Conservation (phyloP, 2,797 vertebrate genomes). For the Melanotaenia parkinsoni region DNA sequence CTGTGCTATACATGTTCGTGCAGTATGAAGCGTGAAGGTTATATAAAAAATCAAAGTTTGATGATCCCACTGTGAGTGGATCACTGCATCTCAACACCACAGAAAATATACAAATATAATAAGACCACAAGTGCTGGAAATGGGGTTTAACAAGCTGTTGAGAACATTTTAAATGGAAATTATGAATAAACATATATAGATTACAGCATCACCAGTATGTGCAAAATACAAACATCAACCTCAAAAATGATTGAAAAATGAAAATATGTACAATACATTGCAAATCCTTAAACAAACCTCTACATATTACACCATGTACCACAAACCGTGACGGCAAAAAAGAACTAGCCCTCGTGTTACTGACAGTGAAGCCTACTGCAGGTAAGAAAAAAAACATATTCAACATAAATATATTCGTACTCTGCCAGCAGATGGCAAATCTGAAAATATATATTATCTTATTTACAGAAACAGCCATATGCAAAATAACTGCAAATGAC, state of each 20-base stretch:
- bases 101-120: constrained; percentile 42
- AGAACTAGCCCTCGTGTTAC: constrained; percentile 85
- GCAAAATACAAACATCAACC: constrained; percentile 63
- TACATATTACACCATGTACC: constrained; percentile 59
- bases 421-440: constrained; percentile 93
- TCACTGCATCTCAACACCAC: constrained; percentile 56
- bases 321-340: constrained; percentile 80
- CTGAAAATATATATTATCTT: constrained; percentile 84
- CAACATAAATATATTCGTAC: constrained; percentile 85
- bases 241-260: constrained; percentile 31
- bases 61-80: constrained; percentile 25
- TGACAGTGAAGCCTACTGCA: constrained; percentile 81
- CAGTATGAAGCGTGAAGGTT: constrained; percentile 42
- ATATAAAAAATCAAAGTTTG: constrained; percentile 25
- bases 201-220: constrained; percentile 62
- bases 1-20: constrained; percentile 54
- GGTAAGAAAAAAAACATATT: constrained; percentile 78
- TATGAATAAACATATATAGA: constrained; percentile 53
- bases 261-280: constrained; percentile 50
- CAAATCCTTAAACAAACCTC: constrained; percentile 25
- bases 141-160: constrained; percentile 20
- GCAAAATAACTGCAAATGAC: constrained; percentile 37
- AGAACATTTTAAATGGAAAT: constrained; percentile 56
- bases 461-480: constrained; percentile 56
- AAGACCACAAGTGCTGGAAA: constrained; percentile 44